Evolutionary conservation across 2,797 vertebrate species (phyloP).

Genomic region (Anisognathus igniventris): DNA sequence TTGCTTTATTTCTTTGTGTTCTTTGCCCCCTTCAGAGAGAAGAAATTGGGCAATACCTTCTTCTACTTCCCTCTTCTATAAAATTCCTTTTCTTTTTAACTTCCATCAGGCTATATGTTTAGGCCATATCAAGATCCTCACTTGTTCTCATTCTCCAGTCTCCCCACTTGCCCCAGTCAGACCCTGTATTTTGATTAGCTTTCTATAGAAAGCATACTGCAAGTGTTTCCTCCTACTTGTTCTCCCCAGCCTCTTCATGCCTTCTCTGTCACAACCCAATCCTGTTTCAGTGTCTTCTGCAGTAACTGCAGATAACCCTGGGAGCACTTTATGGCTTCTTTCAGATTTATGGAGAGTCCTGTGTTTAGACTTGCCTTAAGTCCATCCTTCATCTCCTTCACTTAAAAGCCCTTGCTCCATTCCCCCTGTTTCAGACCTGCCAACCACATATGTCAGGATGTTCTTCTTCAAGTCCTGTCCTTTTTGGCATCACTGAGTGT

Average conservation of each 20-base stretch:
- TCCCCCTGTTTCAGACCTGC: background rate
- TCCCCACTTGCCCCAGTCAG: background rate
- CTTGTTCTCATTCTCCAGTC: background rate
- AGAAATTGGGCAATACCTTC: background rate
- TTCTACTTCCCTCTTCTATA: background rate
- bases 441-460: background rate
- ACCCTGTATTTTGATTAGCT: background rate
- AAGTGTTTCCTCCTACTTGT: background rate
- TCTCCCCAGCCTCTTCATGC: background rate
- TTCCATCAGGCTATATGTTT: rapidly evolving
- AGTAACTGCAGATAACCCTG: background rate
- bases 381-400: background rate
- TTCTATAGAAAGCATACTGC: background rate
- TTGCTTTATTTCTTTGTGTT: background rate
- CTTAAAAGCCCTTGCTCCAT: background rate
- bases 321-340: background rate
- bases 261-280: background rate
- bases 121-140: background rate
- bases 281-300: background rate
- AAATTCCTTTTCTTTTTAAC: background rate
- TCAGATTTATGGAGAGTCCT: background rate
- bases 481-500: background rate
- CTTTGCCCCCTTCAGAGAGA: background rate
- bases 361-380: background rate
- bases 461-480: background rate